Conservation (phyloP, 2,888 invertebrate genomes). For the Acleris sparsana region DNA sequence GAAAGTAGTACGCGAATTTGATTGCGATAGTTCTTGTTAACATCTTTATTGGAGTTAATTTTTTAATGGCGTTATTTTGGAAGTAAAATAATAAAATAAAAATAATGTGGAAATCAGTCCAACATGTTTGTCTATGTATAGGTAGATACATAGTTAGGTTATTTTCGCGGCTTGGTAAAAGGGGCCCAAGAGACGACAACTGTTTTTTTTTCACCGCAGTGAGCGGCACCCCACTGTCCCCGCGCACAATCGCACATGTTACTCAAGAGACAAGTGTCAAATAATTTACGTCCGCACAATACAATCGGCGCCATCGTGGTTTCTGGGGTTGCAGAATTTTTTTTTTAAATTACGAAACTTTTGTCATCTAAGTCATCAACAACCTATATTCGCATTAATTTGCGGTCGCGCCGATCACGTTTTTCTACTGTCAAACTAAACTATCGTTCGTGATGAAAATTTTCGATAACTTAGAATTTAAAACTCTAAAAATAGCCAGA, state of each 20-base stretch:
- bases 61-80: no score
- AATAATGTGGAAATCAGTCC: no score
- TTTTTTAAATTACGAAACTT: no score
- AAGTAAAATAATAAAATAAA: no score
- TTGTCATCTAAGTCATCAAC: background rate
- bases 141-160: background rate
- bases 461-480: background rate
- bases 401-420: slow-evolving; percentile 25
- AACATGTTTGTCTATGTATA: no score
- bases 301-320: slow-evolving; percentile 30
- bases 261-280: slow-evolving; percentile 44
- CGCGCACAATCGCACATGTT: slow-evolving; percentile 27
- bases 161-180: slow-evolving; percentile 22
- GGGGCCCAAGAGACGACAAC: slow-evolving; percentile 13
- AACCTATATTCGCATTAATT: slow-evolving; percentile 17
- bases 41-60: no score
- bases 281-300: slow-evolving; percentile 44
- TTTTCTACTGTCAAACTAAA: slow-evolving; percentile 16
- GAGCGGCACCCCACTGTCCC: slow-evolving; percentile 10
- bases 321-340: slow-evolving; percentile 17
- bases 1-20: background rate
- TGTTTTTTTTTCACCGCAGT: slow-evolving; percentile 5
- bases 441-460: background rate
- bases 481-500: slow-evolving; percentile 10
- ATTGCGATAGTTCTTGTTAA: background rate